Percentiles rank a stretch among this genome's conserved stretches.
phyloP scores from a whole-genome alignment of 2,888 invertebrate genomes.

The Trachelus troglodyta region DNA sequence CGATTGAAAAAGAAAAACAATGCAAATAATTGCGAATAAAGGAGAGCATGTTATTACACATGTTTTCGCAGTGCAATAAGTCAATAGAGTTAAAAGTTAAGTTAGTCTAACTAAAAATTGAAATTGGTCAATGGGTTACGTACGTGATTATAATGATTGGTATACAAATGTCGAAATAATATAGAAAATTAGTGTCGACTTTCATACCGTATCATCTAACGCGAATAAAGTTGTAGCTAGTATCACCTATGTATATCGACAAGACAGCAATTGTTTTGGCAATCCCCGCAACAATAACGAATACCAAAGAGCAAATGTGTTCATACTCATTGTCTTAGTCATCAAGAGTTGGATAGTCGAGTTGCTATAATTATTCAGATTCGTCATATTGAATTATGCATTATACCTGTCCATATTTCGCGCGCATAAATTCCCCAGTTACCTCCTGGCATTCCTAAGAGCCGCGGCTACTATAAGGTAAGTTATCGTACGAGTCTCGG shows the following conservation, averaged over 20 bases:
- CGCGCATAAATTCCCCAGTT: constrained; percentile 29
- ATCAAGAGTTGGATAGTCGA: neutral
- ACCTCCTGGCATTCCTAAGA: constrained; percentile 10
- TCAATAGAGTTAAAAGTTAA: no score
- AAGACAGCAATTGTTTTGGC: constrained; percentile 8
- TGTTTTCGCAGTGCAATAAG: no score
- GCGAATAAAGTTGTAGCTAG: no score
- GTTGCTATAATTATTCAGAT: constrained; percentile 3
- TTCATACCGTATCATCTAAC: neutral
- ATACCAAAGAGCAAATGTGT: constrained; percentile 32
- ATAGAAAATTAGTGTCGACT: no score
- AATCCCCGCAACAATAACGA: constrained; percentile 21
- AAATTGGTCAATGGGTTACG: no score
- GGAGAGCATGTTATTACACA: no score
- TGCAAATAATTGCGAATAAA: no score
- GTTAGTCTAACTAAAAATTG: no score
- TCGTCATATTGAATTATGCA: constrained; percentile 39
- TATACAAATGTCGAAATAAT: no score
- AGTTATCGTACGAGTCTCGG: constrained; percentile 38
- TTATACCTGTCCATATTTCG: constrained; percentile 33
- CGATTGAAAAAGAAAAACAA: no score
- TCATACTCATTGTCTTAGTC: constrained; percentile 16
- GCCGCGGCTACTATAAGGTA: constrained; percentile 24
- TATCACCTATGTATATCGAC: no score
- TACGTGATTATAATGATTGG: no score